These are phyloP conservation scores for Athetis lepigone DNA, from an alignment of 2,888 invertebrate species.

Conservation along the genomic window DNA sequence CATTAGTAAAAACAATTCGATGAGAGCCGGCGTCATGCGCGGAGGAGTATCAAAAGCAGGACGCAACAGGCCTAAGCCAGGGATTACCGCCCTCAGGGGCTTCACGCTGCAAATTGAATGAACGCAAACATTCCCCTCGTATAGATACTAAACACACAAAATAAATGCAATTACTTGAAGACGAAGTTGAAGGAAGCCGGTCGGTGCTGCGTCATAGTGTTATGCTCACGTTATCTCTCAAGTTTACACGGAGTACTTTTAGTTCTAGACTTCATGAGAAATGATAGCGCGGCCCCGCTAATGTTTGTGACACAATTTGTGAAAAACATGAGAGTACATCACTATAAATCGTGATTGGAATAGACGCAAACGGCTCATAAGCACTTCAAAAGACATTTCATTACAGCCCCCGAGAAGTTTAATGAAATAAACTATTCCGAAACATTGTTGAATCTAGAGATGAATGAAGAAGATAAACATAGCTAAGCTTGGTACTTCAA, in stretches of 20 bases:
- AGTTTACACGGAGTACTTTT: conserved; percentile 29
- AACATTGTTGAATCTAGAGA: conserved; percentile 22
- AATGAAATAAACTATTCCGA: conserved; percentile 27
- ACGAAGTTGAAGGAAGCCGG: conserved; percentile 61
- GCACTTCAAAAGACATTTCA: conserved; percentile 43
- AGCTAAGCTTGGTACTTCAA: conserved; percentile 22
- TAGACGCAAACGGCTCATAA: conserved; percentile 19
- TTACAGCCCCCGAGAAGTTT: conserved; percentile 9
- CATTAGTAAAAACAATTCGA: conserved; percentile 65
- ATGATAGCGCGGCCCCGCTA: conserved; percentile 19
- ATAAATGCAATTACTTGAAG: conserved; percentile 72
- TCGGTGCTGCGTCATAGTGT: conserved; percentile 46
- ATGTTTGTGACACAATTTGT: conserved; percentile 20
- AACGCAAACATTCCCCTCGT: conserved; percentile 78
- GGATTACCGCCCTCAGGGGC: conserved; percentile 87
- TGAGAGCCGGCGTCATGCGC: conserved; percentile 45
- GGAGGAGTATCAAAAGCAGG: conserved; percentile 78
- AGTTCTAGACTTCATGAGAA: conserved; percentile 28
- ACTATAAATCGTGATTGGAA: conserved; percentile 20
- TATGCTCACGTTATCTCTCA: conserved; percentile 30
- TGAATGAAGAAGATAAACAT: conserved; percentile 35
- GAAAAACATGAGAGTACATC: conserved; percentile 28
- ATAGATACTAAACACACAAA: conserved; percentile 71
- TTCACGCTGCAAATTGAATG: conserved; percentile 87
- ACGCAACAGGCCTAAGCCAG: conserved; percentile 85